Evolutionary conservation across 2,113 vertebrate species (phyloP).

Genomic region (Trachemys scripta): DNA sequence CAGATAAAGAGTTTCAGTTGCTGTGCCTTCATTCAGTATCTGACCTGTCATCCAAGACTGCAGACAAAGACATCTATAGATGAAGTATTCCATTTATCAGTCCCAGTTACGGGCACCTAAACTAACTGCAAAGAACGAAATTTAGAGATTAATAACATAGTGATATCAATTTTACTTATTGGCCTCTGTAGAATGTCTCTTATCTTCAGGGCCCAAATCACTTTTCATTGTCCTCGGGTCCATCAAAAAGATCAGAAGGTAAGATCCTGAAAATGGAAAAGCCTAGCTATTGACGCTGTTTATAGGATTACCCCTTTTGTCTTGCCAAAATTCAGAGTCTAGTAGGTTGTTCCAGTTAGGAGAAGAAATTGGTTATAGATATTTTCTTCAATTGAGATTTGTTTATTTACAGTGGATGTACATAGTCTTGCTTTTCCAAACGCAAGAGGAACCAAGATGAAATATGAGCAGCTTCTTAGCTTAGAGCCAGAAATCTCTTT

Average conservation of each 20-base stretch:
- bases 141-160: not conserved
- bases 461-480: too few relatives aligned
- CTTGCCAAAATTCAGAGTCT: too few relatives aligned
- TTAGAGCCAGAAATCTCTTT: too few relatives aligned
- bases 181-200: not conserved
- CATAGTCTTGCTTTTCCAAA: too few relatives aligned
- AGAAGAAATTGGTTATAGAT: too few relatives aligned
- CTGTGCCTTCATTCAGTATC: not conserved
- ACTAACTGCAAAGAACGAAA: conserved; percentile 14
- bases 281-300: fast-evolving
- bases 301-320: not conserved
- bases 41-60: not conserved
- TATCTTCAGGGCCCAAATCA: not conserved
- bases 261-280: not conserved
- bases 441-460: too few relatives aligned
- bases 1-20: not conserved
- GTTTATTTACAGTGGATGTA: too few relatives aligned
- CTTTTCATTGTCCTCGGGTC: not conserved
- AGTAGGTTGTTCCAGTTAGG: too few relatives aligned
- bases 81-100: not conserved
- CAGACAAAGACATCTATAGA: not conserved
- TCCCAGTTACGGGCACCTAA: not conserved
- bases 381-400: too few relatives aligned
- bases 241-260: not conserved
- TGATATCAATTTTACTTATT: not conserved